Base-by-base conservation (phyloP, 2,797 vertebrate genomes). In the Micromesistius poutassou region DNA sequence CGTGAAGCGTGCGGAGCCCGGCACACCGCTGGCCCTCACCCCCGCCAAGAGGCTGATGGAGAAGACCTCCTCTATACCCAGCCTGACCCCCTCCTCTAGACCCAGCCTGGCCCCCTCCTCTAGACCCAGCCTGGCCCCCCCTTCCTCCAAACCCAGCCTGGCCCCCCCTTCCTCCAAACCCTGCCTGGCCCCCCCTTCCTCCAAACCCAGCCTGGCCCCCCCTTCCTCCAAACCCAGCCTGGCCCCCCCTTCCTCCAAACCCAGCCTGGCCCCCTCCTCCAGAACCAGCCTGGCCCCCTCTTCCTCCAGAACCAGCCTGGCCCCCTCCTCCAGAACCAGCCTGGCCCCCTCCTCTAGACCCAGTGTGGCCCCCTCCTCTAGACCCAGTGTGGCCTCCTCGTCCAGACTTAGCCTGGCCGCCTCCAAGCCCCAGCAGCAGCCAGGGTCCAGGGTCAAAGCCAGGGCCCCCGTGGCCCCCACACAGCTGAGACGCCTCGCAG, bases 41-140 rank as follows among this genome's bases (percentile, higher is more conserved):
- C 92, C 89, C 0, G 74, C 86, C 12, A 89, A 79, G 78, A 91
- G 77, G 35, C 68, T 84, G 40, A 74, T 87, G 76, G 91, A 78
- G 8, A 91, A 87, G 80, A 81, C 73, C 50, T 46, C 83, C 30
- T 68, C 92, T 8, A 35, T 40, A 71, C 38, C 76, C 0, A 62
- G 91, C 4, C 74, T 79, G 13, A 80, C 80, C 2, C 68, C 71
- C 90, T 84, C 83, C 93, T 80, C 2, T n/a, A 78, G 4, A 0
- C 9, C 22, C 72, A 40, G 35, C 25, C 35, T 38, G 71, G 70
- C 42, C 42, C 16, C 42, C 46, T 50, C 46, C 46, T 22, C 46
- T 16, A 50, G 14, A 14, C 46, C 46, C 16, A 50, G 46, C 4
- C 46, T 50, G 16, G 16, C 46, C 46, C 14, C 46, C 46, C 33